Conservation (phyloP, 2,797 vertebrate genomes). For the Melopsittacus undulatus region DNA sequence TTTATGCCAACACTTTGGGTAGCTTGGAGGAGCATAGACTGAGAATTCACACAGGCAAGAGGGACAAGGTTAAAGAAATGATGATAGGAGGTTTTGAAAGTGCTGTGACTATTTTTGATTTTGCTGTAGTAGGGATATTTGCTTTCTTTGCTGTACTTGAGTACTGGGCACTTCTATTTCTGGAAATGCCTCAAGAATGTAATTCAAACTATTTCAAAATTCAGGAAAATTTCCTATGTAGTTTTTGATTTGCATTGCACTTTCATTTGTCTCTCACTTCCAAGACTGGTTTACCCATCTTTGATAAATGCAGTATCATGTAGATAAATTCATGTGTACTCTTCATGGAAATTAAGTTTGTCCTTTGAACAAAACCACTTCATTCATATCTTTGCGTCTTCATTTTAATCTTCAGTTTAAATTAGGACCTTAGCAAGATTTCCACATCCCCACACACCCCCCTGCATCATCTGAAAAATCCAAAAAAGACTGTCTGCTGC, state of each 20-base stretch:
- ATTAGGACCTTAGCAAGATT: background rate
- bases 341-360: background rate
- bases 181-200: slow-evolving; percentile 21
- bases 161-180: slow-evolving; percentile 50
- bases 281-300: background rate
- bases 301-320: background rate
- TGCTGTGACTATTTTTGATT: slow-evolving; percentile 45
- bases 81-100: background rate
- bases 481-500: background rate
- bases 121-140: slow-evolving; percentile 42
- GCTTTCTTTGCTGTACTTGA: background rate
- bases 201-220: slow-evolving; percentile 33
- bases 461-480: background rate
- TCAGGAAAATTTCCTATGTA: background rate
- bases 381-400: background rate
- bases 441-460: background rate
- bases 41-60: background rate
- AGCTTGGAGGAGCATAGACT: background rate
- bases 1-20: background rate
- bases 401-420: background rate
- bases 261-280: slow-evolving; percentile 8
- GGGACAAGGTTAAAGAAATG: slow-evolving; percentile 41
- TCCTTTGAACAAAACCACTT: background rate
- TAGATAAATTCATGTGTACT: background rate
- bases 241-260: slow-evolving; percentile 26